Evolutionary conservation across 2,888 invertebrate genomes (phyloP).

Genomic region (Ferdinandea cuprea): DNA sequence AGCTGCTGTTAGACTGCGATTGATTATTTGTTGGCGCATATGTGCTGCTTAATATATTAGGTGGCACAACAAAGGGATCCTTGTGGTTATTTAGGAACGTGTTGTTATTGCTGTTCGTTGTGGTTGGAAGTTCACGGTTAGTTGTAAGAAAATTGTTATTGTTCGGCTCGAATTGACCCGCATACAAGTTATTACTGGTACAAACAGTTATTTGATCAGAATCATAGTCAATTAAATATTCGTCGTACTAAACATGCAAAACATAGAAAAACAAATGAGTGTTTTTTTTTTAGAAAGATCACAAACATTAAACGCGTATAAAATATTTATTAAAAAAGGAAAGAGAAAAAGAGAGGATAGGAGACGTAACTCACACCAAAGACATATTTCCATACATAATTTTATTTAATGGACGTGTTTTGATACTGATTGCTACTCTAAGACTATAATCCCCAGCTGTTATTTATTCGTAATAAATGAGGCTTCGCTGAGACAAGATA

Average conservation of each 20-base stretch:
- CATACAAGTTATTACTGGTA: constrained; percentile 73
- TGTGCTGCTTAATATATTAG: constrained; percentile 28
- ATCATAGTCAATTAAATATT: constrained; percentile 77
- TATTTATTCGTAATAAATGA: too few relatives aligned
- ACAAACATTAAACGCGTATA: constrained; percentile 63
- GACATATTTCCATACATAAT: too few relatives aligned
- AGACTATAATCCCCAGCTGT: too few relatives aligned
- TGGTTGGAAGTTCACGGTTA: constrained; percentile 75
- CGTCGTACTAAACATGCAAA: constrained; percentile 77
- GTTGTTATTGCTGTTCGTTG: constrained; percentile 33
- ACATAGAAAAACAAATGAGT: constrained; percentile 71
- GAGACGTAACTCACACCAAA: constrained; percentile 9
- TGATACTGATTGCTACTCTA: too few relatives aligned
- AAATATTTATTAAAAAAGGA: constrained; percentile 58
- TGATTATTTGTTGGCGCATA: constrained; percentile 28
- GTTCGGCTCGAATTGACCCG: constrained; percentile 64
- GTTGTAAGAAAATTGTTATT: constrained; percentile 58
- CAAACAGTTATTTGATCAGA: constrained; percentile 76
- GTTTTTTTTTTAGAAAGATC: constrained; percentile 11
- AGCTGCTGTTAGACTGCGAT: constrained; percentile 8
- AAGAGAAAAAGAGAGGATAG: constrained; percentile 19
- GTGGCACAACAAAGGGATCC: constrained; percentile 58
- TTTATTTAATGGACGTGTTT: too few relatives aligned
- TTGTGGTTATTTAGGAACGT: constrained; percentile 31
- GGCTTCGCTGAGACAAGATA: too few relatives aligned